phyloP scores from a whole-genome alignment of 2,888 invertebrate species.

The Netelia melanura region DNA sequence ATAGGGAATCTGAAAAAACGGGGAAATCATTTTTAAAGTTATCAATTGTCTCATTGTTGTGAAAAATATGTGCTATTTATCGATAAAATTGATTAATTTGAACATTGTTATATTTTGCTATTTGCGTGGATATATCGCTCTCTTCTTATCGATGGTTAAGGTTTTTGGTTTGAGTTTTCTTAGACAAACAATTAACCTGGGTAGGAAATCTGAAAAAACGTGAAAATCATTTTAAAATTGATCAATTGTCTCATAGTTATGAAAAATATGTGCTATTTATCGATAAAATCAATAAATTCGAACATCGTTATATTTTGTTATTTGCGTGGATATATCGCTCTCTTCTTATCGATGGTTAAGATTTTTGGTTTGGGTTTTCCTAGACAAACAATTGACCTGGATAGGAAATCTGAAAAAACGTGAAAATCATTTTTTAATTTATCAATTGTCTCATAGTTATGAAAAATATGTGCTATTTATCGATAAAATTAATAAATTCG shows the following conservation, averaged over 20 bases:
- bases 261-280: too few relatives aligned
- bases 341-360: conserved; percentile 16
- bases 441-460: too few relatives aligned
- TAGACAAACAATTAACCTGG: too few relatives aligned
- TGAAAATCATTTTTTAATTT: too few relatives aligned
- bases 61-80: too few relatives aligned
- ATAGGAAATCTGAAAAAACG: too few relatives aligned
- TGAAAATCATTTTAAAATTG: too few relatives aligned
- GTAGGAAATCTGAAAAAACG: too few relatives aligned
- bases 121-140: background rate
- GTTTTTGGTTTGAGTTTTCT: conserved; percentile 63
- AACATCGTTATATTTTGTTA: background rate
- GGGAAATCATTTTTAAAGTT: background rate
- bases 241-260: too few relatives aligned
- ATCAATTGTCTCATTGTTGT: background rate
- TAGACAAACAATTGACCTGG: too few relatives aligned
- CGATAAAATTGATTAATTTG: background rate
- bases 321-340: background rate
- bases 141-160: conserved; percentile 17
- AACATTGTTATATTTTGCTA: background rate
- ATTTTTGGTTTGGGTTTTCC: conserved; percentile 64
- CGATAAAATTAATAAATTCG: background rate
- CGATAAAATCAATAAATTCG: background rate
- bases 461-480: too few relatives aligned
- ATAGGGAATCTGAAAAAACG: background rate